phyloP scores from a whole-genome alignment of 1,140 invertebrate genomes.

The Brachionus calyciflorus region DNA sequence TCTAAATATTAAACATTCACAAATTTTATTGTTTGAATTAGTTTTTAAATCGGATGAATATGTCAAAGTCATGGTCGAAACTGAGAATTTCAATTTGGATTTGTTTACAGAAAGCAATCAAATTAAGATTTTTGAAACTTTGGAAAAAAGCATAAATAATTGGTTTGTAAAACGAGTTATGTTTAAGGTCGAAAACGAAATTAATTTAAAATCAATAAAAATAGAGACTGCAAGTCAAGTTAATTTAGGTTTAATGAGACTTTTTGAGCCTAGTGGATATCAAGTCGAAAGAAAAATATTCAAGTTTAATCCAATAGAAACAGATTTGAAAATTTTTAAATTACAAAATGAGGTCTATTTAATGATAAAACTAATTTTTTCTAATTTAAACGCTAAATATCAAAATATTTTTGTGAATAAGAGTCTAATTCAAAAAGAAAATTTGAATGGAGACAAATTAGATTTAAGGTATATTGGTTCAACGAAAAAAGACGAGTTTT shows the following conservation, averaged over 20 bases:
- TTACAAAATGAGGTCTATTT: conserved; percentile 7
- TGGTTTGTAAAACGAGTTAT: background rate
- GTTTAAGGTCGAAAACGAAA: background rate
- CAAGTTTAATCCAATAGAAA: background rate
- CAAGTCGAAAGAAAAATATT: background rate
- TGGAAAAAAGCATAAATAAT: background rate
- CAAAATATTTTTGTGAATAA: background rate
- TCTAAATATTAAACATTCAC: background rate
- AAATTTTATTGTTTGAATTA: background rate
- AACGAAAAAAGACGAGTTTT: background rate
- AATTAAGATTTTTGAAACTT: background rate
- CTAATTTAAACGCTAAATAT: background rate
- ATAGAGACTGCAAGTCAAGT: background rate
- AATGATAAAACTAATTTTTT: background rate
- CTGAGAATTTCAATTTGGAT: background rate
- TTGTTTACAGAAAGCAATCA: background rate
- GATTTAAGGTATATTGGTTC: conserved; percentile 22
- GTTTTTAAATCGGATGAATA: background rate
- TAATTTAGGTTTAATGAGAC: conserved; percentile 4
- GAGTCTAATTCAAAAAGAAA: background rate
- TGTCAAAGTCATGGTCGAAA: background rate
- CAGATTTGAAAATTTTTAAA: background rate
- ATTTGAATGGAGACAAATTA: background rate
- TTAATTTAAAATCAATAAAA: background rate
- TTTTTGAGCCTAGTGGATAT: background rate